Percentiles rank a stretch among this genome's conserved stretches.
phyloP scores from a whole-genome alignment of 2,797 vertebrate species.

The Sebastes kiyomatsui region DNA sequence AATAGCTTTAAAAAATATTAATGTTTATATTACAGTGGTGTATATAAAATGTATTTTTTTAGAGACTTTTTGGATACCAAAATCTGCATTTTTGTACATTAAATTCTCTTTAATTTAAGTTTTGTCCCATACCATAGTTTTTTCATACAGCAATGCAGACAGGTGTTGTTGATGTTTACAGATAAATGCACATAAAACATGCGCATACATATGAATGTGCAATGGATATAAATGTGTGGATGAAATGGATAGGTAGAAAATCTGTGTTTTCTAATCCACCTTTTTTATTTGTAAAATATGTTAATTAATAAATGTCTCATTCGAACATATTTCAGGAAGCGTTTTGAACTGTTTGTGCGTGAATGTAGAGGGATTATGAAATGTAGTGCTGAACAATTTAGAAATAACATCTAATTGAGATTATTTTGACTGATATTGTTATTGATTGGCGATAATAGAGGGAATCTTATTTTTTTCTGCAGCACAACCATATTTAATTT shows the following conservation, averaged over 20 bases:
- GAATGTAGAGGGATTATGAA: background rate
- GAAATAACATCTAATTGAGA: no score
- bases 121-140: background rate
- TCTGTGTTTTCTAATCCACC: background rate
- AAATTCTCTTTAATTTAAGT: background rate
- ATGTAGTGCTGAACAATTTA: no score
- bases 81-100: background rate
- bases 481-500: no score
- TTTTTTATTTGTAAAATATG: background rate
- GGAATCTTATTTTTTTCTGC: no score
- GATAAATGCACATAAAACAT: background rate
- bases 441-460: no score
- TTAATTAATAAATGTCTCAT: background rate
- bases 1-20: conserved; percentile 20
- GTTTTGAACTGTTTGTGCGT: background rate
- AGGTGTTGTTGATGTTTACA: background rate
- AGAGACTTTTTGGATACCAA: background rate
- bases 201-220: background rate
- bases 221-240: background rate
- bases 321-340: background rate
- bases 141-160: background rate
- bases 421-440: no score
- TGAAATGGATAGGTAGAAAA: background rate
- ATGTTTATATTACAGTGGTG: conserved; percentile 39
- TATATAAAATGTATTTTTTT: background rate